A percentile compares a stretch with the other conserved stretches of the same genome.
phyloP scores from a whole-genome alignment of 2,797 vertebrate species.

The Tragopan temminckii region DNA sequence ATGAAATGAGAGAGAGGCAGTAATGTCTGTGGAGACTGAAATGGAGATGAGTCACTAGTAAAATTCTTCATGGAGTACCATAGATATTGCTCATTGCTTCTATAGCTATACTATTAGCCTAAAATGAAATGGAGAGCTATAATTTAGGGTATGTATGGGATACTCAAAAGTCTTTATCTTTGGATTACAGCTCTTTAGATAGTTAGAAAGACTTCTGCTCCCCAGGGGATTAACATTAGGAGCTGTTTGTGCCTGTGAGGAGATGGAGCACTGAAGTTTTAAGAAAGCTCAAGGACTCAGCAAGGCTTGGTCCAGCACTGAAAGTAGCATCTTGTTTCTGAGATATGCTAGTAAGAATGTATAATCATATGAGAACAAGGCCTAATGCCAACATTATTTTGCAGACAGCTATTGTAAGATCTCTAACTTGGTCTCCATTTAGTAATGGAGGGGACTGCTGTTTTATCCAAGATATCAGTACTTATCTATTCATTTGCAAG shows the following conservation, averaged over 20 bases:
- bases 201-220: background rate
- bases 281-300: background rate
- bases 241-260: too few species aligned
- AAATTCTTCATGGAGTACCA: background rate
- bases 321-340: background rate
- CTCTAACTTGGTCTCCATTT: background rate
- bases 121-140: background rate
- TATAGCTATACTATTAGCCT: background rate
- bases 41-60: background rate
- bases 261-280: fast-evolving
- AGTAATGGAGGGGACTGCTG: background rate
- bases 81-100: background rate
- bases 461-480: background rate
- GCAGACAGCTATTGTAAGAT: background rate
- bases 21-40: background rate
- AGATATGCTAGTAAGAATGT: background rate
- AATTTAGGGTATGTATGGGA: background rate
- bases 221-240: background rate
- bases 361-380: background rate
- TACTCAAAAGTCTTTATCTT: background rate
- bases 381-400: background rate
- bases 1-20: background rate
- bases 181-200: background rate
- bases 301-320: fast-evolving
- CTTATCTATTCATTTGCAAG: background rate